Evolutionary conservation across 2,113 vertebrate species (phyloP).

Genomic region (Protomyctophum bolini): DNA sequence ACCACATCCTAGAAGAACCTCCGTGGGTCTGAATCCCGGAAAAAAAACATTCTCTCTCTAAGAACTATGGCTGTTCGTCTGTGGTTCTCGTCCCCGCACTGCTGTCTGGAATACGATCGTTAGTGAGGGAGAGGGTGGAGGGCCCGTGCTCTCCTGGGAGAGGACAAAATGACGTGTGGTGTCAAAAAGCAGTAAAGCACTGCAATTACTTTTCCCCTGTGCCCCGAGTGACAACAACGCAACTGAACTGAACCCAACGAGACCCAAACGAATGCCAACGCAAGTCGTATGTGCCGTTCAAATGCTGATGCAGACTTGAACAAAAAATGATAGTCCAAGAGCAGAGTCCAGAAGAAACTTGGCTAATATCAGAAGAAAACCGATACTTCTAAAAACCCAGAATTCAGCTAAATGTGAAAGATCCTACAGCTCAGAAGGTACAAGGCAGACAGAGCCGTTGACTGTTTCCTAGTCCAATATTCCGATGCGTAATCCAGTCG

Average conservation of each 20-base stretch:
- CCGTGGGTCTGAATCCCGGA: not conserved
- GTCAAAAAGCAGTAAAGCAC: slow-evolving; percentile 2
- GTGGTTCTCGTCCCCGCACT: not conserved
- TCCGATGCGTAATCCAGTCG: slow-evolving; percentile 20
- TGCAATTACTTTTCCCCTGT: slow-evolving; percentile 6
- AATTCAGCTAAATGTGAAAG: too few relatives aligned
- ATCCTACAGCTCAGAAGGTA: too few relatives aligned
- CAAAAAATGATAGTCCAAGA: too few relatives aligned
- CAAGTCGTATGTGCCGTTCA: not conserved
- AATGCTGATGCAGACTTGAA: too few relatives aligned
- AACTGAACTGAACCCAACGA: not conserved
- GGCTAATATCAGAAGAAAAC: too few relatives aligned
- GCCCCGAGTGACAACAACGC: not conserved
- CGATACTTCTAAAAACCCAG: too few relatives aligned
- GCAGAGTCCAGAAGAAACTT: too few relatives aligned
- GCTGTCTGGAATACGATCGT: slow-evolving; percentile 7
- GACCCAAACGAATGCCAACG: not conserved
- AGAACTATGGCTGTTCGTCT: too few relatives aligned
- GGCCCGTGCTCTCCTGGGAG: not conserved
- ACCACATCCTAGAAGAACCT: not conserved
- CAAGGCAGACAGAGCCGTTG: too few relatives aligned
- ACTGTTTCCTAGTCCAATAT: not conserved
- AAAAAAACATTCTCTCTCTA: not conserved
- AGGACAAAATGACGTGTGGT: not conserved
- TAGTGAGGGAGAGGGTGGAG: slow-evolving; percentile 14